A percentile compares a stretch with the other conserved stretches of the same genome.
Evolutionary conservation across 1,140 invertebrate species (phyloP).

Genomic region (Scaptomyza montana): DNA sequence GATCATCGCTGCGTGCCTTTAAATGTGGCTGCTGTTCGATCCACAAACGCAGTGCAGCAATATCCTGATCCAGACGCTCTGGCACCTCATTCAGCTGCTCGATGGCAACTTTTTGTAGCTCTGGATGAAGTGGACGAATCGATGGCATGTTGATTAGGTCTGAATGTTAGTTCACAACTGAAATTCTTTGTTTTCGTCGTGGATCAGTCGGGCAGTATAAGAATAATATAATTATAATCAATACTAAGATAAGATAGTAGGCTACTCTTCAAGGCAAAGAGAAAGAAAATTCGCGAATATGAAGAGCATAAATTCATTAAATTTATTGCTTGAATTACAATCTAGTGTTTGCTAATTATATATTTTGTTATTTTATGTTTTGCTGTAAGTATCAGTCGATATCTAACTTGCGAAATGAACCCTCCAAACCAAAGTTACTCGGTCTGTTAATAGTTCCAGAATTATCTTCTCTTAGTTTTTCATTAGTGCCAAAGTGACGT

Average conservation of each 20-base stretch:
- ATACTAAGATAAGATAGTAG: slow-evolving; percentile 41
- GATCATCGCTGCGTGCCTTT: slow-evolving; percentile 85
- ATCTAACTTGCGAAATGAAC: slow-evolving; percentile 85
- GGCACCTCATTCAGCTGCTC: slow-evolving; percentile 86
- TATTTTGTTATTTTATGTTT: slow-evolving; percentile 3
- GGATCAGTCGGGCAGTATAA: slow-evolving; percentile 8
- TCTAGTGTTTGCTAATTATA: not conserved
- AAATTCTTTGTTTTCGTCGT: slow-evolving; percentile 17
- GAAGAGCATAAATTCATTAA: slow-evolving; percentile 33
- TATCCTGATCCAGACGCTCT: slow-evolving; percentile 84
- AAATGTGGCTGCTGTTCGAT: slow-evolving; percentile 87
- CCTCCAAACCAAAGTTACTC: slow-evolving; percentile 85
- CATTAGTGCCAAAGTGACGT: slow-evolving; percentile 85
- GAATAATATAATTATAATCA: slow-evolving; percentile 12
- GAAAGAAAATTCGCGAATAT: not conserved
- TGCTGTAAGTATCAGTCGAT: slow-evolving; percentile 52
- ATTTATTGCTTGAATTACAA: slow-evolving; percentile 49
- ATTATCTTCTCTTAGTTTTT: slow-evolving; percentile 84
- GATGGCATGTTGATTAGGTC: slow-evolving; percentile 61
- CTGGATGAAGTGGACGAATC: slow-evolving; percentile 83
- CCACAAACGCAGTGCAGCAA: slow-evolving; percentile 86
- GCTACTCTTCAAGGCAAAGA: not conserved
- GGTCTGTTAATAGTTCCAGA: slow-evolving; percentile 79
- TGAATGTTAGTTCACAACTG: slow-evolving; percentile 30
- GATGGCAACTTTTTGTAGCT: slow-evolving; percentile 84